These are phyloP conservation scores for Drosophila triauraria DNA, from an alignment of 1,140 invertebrate species.

Conservation along the genomic window DNA sequence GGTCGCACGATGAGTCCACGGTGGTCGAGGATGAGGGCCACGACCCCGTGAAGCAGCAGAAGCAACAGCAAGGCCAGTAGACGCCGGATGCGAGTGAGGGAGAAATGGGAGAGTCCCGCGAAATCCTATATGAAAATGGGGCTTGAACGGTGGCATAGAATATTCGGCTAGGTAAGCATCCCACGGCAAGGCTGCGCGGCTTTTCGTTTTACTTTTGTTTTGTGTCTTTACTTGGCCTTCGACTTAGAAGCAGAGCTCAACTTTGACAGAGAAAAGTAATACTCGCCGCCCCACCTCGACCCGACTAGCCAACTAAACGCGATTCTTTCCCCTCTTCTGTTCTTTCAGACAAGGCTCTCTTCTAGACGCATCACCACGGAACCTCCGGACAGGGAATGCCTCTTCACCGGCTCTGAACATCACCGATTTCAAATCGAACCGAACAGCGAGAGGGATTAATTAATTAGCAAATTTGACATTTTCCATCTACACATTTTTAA, in stretches of 20 bases:
- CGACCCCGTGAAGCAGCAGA: conserved; percentile 44
- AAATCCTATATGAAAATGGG: conserved; percentile 56
- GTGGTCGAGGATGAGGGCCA: conserved; percentile 70
- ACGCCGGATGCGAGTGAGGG: conserved; percentile 31
- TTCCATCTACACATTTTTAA: conserved; percentile 77
- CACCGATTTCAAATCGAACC: conserved; percentile 51
- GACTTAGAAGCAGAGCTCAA: conserved; percentile 75
- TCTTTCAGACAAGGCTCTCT: conserved; percentile 42
- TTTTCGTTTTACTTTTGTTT: conserved; percentile 64
- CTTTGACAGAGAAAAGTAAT: conserved; percentile 70
- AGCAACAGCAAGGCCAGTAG: conserved; percentile 56
- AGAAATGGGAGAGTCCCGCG: conserved; percentile 38
- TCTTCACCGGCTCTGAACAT: conserved; percentile 45
- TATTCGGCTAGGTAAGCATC: conserved; percentile 78
- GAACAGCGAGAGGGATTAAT: conserved; percentile 42
- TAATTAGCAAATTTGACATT: conserved; percentile 66
- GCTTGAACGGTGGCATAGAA: conserved; percentile 68
- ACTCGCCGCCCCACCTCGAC: conserved; percentile 25
- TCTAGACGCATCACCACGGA: conserved; percentile 16
- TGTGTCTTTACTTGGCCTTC: conserved; percentile 54
- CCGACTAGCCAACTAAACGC: neutral
- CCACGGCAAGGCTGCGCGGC: conserved; percentile 62
- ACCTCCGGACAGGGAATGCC: conserved; percentile 4
- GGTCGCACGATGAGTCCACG: conserved; percentile 75
- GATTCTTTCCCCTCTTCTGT: neutral